Evolutionary conservation across 2,797 vertebrate species (phyloP).

Genomic region (Lindbergichthys nudifrons): DNA sequence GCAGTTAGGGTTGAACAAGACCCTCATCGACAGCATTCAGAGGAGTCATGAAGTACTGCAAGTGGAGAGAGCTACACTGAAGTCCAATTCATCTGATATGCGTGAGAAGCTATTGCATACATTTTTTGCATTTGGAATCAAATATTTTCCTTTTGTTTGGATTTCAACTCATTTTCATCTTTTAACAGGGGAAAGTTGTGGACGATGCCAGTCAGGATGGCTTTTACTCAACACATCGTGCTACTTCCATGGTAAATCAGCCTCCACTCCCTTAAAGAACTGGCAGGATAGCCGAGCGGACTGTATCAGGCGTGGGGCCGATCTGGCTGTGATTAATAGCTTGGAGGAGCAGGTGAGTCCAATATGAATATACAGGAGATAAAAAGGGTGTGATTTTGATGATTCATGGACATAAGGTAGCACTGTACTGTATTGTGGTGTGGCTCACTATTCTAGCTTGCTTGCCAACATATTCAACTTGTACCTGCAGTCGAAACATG

Average conservation of each 20-base stretch:
- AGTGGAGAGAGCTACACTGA: constrained; percentile 3
- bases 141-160: not conserved
- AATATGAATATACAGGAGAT: not conserved
- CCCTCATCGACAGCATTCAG: constrained; percentile 7
- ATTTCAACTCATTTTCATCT: not conserved
- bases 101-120: constrained; percentile 1
- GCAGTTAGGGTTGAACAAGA: constrained; percentile 16
- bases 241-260: constrained; percentile 54
- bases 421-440: not conserved
- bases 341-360: constrained; percentile 46
- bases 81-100: not conserved
- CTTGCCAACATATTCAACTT: not conserved
- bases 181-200: constrained; percentile 61
- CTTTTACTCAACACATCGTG: constrained; percentile 52
- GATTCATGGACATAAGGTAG: not conserved
- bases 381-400: not conserved
- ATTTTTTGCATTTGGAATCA: not conserved
- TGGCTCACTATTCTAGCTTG: not conserved
- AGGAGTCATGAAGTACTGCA: constrained; percentile 8
- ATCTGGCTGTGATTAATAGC: constrained; percentile 44
- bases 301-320: constrained; percentile 38
- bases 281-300: constrained; percentile 46
- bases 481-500: not conserved
- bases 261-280: not conserved
- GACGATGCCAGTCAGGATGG: constrained; percentile 60